A percentile compares a stretch with the other conserved stretches of the same genome.
These are phyloP conservation scores for Drosophila bunnanda DNA, from an alignment of 2,888 invertebrate species.

Conservation along the genomic window DNA sequence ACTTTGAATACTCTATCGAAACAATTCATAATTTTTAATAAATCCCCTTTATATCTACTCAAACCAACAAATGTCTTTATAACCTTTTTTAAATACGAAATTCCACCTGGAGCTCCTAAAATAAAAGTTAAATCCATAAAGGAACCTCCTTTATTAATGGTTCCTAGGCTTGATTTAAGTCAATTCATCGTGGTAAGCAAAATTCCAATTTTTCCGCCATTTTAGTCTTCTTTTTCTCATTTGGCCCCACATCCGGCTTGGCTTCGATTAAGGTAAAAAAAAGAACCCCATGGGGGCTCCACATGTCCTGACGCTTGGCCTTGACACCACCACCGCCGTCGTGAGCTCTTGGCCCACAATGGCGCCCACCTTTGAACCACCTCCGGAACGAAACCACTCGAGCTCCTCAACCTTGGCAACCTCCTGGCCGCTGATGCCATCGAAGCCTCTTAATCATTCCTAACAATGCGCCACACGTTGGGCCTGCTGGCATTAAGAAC, in stretches of 20 bases:
- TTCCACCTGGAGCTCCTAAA: not conserved
- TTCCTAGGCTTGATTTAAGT: slow-evolving; percentile 19
- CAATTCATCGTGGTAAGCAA: slow-evolving; percentile 31
- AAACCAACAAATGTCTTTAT: no score
- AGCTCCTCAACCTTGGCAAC: slow-evolving; percentile 17
- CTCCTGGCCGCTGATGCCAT: slow-evolving; percentile 49
- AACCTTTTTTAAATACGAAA: not conserved
- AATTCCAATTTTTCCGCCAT: slow-evolving; percentile 13
- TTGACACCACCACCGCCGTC: slow-evolving; percentile 59
- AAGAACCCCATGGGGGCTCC: slow-evolving; percentile 30
- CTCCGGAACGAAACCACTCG: slow-evolving; percentile 2
- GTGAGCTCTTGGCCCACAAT: slow-evolving; percentile 15
- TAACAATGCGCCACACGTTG: slow-evolving; percentile 65
- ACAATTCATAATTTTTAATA: no score
- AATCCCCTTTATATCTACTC: no score
- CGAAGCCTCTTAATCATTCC: slow-evolving; percentile 74
- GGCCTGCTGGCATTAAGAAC: slow-evolving; percentile 48
- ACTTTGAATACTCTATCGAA: no score
- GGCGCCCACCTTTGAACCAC: slow-evolving; percentile 14
- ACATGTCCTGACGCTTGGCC: slow-evolving; percentile 58
- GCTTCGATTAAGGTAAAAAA: slow-evolving; percentile 58
- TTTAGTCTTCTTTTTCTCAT: slow-evolving; percentile 11
- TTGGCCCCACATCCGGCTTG: slow-evolving; percentile 41
- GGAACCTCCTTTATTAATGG: not conserved
- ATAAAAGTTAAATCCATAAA: not conserved